phyloP scores from a whole-genome alignment of 2,888 invertebrate genomes.

The Leptinotarsa juncta region DNA sequence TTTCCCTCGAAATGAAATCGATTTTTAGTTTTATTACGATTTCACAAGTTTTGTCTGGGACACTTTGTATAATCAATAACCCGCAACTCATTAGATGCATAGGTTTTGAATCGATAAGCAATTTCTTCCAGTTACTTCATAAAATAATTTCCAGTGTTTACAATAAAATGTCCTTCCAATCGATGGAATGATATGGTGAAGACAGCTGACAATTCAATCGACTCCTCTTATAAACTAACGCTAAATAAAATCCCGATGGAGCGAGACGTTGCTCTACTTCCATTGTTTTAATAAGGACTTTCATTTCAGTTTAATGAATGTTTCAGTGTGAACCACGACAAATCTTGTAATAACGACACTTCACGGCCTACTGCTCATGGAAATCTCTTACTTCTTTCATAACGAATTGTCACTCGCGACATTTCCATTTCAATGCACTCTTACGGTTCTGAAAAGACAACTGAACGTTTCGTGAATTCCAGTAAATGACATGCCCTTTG shows the following conservation, averaged over 20 bases:
- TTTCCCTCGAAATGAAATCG: too few species aligned
- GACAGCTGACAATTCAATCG: slow-evolving; percentile 7
- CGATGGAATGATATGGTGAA: background rate
- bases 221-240: background rate
- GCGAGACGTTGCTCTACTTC: background rate
- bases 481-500: slow-evolving; percentile 16
- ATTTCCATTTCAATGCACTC: slow-evolving; percentile 19
- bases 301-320: slow-evolving; percentile 15
- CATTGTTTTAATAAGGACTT: slow-evolving; percentile 12
- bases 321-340: slow-evolving; percentile 17
- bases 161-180: background rate
- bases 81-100: background rate
- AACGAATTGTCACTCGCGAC: slow-evolving; percentile 9
- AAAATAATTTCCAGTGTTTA: background rate
- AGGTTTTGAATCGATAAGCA: background rate
- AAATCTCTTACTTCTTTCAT: slow-evolving; percentile 12
- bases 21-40: too few species aligned
- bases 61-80: background rate
- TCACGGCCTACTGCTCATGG: slow-evolving; percentile 12
- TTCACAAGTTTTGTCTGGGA: too few species aligned
- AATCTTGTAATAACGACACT: slow-evolving; percentile 20
- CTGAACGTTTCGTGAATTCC: slow-evolving; percentile 12
- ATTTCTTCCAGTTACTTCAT: background rate
- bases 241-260: background rate
- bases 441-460: slow-evolving; percentile 14